A percentile compares a stretch with the other conserved stretches of the same genome.
Conservation (phyloP, 2,797 vertebrate genomes). For the Danio aesculapii region DNA sequence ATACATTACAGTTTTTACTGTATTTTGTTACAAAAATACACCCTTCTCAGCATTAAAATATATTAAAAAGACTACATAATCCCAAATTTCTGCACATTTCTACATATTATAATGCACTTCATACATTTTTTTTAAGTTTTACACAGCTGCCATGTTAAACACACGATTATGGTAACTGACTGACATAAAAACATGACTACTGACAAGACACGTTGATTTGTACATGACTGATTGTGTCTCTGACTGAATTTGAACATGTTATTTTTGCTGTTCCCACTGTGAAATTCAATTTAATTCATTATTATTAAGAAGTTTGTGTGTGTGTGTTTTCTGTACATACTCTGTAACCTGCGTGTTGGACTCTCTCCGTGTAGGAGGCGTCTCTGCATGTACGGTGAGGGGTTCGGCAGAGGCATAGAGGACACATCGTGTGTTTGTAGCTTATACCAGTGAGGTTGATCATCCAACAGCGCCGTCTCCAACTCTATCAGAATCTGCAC, state of each 20-base stretch:
- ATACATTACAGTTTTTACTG: background rate
- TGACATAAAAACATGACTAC: conserved; percentile 9
- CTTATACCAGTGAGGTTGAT: conserved; percentile 97
- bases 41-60: background rate
- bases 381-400: conserved; percentile 89
- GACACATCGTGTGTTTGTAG: conserved; percentile 91
- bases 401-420: conserved; percentile 89
- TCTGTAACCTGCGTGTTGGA: conserved; percentile 87
- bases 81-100: background rate
- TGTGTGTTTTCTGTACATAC: conserved; percentile 70
- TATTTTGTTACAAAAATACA: background rate
- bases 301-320: conserved; percentile 12
- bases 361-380: conserved; percentile 86
- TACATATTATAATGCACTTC: background rate
- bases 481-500: conserved; percentile 90
- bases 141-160: background rate
- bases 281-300: background rate
- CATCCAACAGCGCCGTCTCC: conserved; percentile 93
- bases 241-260: background rate
- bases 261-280: background rate
- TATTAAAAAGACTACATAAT: background rate
- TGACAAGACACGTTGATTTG: background rate
- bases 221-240: too few species aligned
- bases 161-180: background rate
- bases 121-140: background rate